Evolutionary conservation across 2,888 invertebrate genomes (phyloP), one percentile per base, ranked within the genome.

Genomic region (Macrosoma leucophasiata): DNA sequence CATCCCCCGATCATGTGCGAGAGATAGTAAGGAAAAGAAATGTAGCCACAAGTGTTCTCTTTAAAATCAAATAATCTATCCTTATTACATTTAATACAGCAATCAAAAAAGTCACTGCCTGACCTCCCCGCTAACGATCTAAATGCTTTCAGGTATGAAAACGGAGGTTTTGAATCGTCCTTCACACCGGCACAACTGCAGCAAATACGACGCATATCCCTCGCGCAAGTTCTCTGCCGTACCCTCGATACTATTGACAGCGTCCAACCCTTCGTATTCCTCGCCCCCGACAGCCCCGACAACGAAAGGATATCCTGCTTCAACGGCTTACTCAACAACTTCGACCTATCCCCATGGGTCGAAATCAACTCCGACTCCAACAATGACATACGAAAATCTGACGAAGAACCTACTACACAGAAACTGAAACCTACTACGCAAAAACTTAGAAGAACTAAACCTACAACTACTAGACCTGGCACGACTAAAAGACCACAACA

Each of bases 111-210:
- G 10, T 22, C 7, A 21, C 10, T 22, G 7, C 4, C 6, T 8
- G 10, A 18, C 9, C 12, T 17, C 21, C 2, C 9, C n/a, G 11
- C 13, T 4, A n/a, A 13, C 15, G 9, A 7, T n/a, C 8, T 15
- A 10, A 22, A 14, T 32, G 15, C 23, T 61, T 64, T 22, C 49
- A 86, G 88, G 86, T 94, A 93, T 55, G 95, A 95, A 69, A 94
- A 94, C 60, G 88, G 89, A 2, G 88, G 87, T 2, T 87, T 89
- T 23, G 90, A 91, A 39, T 91, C 88, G 14, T 90, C 91, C 1
- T 92, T 94, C 55, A 93, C 91, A 0, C 89, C 90, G 2, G 88
- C 89, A 1, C 94, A 95, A 60, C 67, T 95, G 2, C 89, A 91
- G 47, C 90, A 92, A 48, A 87, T 94, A 23, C 79, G 92, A 17